Conservation (phyloP, 2,113 vertebrate species). For the Anser cygnoides region DNA sequence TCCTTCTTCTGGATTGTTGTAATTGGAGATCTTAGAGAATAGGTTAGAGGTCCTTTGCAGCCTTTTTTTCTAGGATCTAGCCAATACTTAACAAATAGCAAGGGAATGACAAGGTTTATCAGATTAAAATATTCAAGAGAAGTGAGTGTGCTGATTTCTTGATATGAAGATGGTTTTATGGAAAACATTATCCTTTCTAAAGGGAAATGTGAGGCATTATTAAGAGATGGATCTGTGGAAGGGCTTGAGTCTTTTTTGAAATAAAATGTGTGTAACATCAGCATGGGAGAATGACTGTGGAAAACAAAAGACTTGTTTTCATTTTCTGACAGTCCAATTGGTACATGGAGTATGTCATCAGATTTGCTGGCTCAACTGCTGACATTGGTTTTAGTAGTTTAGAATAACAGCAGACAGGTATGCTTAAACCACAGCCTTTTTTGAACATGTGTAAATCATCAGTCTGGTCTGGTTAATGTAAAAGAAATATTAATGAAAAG, state of each 20-base stretch:
- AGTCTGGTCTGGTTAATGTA: neutral
- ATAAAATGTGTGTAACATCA: neutral
- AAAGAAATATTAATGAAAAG: neutral
- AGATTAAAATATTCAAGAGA: neutral
- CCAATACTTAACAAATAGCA: neutral
- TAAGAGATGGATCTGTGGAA: slow-evolving; percentile 1
- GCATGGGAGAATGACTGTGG: slow-evolving; percentile 23
- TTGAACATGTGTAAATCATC: slow-evolving; percentile 26
- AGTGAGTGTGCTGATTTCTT: neutral
- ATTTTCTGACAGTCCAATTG: slow-evolving; percentile 33
- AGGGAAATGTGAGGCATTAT: neutral
- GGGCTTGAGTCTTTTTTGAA: neutral
- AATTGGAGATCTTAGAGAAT: neutral
- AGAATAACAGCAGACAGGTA: slow-evolving; percentile 38
- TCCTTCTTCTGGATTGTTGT: neutral
- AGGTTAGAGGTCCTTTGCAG: neutral
- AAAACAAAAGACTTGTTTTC: slow-evolving; percentile 60
- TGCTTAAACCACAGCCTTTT: slow-evolving; percentile 52
- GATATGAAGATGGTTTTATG: neutral
- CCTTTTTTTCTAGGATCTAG: neutral
- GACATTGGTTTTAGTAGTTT: slow-evolving; percentile 38
- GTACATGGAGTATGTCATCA: slow-evolving; percentile 60
- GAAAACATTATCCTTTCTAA: neutral
- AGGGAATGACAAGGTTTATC: neutral
- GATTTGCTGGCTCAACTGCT: slow-evolving; percentile 17